Evolutionary conservation across 2,113 vertebrate species (phyloP).

Genomic region (Apus apus): DNA sequence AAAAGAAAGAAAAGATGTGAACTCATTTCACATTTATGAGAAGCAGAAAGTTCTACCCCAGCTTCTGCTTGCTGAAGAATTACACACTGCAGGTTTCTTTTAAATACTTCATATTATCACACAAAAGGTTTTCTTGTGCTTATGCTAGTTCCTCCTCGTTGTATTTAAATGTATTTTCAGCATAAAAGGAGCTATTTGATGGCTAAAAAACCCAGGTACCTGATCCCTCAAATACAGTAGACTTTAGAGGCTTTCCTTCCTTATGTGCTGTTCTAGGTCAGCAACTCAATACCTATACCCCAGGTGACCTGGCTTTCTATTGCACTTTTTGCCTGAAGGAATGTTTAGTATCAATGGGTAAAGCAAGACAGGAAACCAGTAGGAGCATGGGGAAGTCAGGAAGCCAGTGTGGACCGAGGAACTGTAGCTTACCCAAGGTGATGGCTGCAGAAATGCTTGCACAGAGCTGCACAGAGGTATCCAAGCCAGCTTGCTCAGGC

Average conservation of each 20-base stretch:
- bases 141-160: not conserved
- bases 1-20: not conserved
- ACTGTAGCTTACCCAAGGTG: not conserved
- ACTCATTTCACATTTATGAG: constrained; percentile 5
- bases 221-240: not conserved
- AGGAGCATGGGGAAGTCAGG: not conserved
- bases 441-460: not conserved
- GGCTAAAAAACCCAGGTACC: not conserved
- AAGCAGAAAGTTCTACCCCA: not conserved
- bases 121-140: not conserved
- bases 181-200: not conserved
- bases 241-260: not conserved
- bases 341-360: not conserved
- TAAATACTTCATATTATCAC: not conserved
- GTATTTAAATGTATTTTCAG: not conserved
- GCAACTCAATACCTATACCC: not conserved
- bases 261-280: not conserved
- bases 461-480: too few species aligned
- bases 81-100: not conserved
- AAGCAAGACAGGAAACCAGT: not conserved
- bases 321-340: not conserved
- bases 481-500: accelerated
- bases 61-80: not conserved
- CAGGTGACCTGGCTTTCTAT: not conserved
- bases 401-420: not conserved